Evolutionary conservation across 92 coral and sea anemone genomes (phyloP).

Genomic region (Heliopora coerulea): DNA sequence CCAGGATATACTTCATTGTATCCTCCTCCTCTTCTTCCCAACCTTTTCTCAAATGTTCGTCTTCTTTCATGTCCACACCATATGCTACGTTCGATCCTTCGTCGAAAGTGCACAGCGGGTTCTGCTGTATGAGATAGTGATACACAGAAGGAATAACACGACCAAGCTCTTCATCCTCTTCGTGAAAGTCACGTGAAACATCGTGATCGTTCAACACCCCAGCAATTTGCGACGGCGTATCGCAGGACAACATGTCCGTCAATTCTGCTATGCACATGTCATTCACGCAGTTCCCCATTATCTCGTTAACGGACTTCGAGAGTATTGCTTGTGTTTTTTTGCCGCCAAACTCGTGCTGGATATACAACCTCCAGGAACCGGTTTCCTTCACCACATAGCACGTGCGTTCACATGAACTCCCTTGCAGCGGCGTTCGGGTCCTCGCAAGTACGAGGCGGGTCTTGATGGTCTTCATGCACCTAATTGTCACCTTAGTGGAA

Average conservation of each 20-base stretch:
- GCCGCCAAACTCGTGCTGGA: slow-evolving; percentile 50
- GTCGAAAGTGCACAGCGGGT: slow-evolving; percentile 20
- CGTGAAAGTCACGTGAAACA: slow-evolving; percentile 46
- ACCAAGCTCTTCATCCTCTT: slow-evolving; percentile 46
- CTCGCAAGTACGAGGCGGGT: slow-evolving; percentile 78
- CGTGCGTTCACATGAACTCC: neutral
- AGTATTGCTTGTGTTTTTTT: slow-evolving; percentile 10
- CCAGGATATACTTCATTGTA: no score
- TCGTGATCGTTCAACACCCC: slow-evolving; percentile 56
- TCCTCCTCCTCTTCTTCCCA: no score
- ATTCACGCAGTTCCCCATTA: slow-evolving; percentile 53
- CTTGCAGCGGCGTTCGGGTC: slow-evolving; percentile 50
- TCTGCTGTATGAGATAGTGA: slow-evolving; percentile 62
- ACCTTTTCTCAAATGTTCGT: no score
- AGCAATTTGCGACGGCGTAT: slow-evolving; percentile 52
- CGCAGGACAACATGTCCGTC: slow-evolving; percentile 43
- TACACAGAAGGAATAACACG: slow-evolving; percentile 52
- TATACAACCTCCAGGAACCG: slow-evolving; percentile 84
- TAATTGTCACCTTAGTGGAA: slow-evolving; percentile 59
- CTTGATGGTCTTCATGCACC: slow-evolving; percentile 84
- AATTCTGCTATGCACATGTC: slow-evolving; percentile 38
- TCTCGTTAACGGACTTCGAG: slow-evolving; percentile 51
- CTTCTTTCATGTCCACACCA: neutral
- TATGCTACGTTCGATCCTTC: slow-evolving; percentile 26
- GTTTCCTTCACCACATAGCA: slow-evolving; percentile 54